Base-by-base conservation (phyloP, 2,888 invertebrate species). In the Eretmocerus hayati region DNA sequence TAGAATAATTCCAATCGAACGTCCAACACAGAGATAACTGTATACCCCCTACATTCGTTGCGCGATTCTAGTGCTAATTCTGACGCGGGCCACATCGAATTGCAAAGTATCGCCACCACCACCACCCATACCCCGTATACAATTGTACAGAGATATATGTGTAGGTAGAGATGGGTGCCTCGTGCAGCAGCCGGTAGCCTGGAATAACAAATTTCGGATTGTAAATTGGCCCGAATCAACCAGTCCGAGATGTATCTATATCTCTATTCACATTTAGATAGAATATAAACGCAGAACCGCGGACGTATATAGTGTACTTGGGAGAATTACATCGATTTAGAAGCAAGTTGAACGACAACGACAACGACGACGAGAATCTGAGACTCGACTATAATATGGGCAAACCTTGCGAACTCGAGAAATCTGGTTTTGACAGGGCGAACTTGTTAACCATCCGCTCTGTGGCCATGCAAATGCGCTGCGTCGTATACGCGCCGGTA, bases 151-250 rank as follows among this genome's bases (percentile, higher is more conserved):
- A 16, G 21, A 21, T 23, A 13, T 26, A 39, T 22, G 23, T 22
- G 23, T 11, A 21, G 38, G 32, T n/a, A n/a, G n/a, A n/a, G n/a
- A n/a, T n/a, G n/a, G n/a, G 18, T n/a, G 20, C n/a, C 5, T 8
- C n/a, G 18, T 20, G 18, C 22, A 18, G 13, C 18, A 46, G 49
- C 42, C 36, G 49, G 23, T 55, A 48, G 55, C 42, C 41, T 35
- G 51, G 53, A 55, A 55, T 53, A 55, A 55, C 55, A 51, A 55
- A 55, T 55, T 53, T 46, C 41, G 42, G 50, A 50, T 50, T 50
- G 48, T 45, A 50, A 53, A 53, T 53, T 50, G 53, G 45, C 40
- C 53, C 53, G 46, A 49, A 49, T 46, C 40, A 36, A 26, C n/a
- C n/a, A n/a, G n/a, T n/a, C n/a, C n/a, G n/a, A n/a, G n/a, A n/a